Conservation (phyloP, 2,888 invertebrate genomes). For the Acanthococcus lagerstroemiae region DNA sequence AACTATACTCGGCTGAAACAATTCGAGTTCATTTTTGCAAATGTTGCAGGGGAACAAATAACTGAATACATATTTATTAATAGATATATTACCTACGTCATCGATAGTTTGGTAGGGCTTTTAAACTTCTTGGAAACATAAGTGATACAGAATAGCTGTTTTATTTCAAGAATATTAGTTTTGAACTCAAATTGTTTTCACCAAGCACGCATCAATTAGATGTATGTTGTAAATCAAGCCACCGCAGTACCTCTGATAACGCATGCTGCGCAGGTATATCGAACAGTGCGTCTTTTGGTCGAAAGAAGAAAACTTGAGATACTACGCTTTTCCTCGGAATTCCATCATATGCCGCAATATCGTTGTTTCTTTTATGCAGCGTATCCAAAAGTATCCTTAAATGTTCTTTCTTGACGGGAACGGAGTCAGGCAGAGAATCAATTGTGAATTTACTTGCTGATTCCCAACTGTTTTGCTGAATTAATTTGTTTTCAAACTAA, state of each 20-base stretch:
- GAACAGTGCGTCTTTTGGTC: slow-evolving; percentile 13
- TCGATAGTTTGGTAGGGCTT: too few relatives aligned
- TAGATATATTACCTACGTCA: too few relatives aligned
- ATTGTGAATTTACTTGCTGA: background rate
- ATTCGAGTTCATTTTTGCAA: too few relatives aligned
- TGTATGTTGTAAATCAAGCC: too few relatives aligned
- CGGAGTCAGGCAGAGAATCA: slow-evolving; percentile 3
- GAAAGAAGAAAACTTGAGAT: slow-evolving; percentile 11
- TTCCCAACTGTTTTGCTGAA: slow-evolving; percentile 3
- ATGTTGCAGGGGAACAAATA: too few relatives aligned
- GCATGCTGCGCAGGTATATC: background rate
- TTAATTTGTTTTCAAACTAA: slow-evolving; percentile 1
- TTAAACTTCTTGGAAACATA: too few relatives aligned
- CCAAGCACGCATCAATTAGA: too few relatives aligned
- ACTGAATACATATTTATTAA: too few relatives aligned
- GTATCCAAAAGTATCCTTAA: slow-evolving; percentile 3
- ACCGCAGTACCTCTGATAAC: slow-evolving; percentile 9
- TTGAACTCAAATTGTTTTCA: too few relatives aligned
- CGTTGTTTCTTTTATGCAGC: background rate
- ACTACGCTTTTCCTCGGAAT: slow-evolving; percentile 9
- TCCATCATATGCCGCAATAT: background rate
- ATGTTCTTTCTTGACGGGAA: background rate
- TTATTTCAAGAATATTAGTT: too few relatives aligned
- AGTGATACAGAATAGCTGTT: too few relatives aligned
- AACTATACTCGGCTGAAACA: too few relatives aligned